These are phyloP conservation scores for Dicaeum eximium DNA, from an alignment of 2,113 vertebrate genomes.

Conservation along the genomic window DNA sequence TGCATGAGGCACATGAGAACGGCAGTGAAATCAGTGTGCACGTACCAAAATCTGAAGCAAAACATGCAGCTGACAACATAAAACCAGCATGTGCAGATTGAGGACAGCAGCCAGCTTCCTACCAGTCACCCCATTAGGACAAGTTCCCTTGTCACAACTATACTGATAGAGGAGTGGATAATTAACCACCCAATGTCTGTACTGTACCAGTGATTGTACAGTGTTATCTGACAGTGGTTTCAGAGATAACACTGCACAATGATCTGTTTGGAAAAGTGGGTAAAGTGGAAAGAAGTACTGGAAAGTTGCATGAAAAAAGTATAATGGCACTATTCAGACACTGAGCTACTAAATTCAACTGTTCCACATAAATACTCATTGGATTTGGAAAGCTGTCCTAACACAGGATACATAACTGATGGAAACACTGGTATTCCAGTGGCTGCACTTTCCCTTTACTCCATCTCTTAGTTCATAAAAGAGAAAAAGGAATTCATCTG, in stretches of 20 bases:
- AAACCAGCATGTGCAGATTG: background rate
- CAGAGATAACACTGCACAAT: conserved; percentile 14
- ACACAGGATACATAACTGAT: background rate
- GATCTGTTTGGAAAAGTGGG: background rate
- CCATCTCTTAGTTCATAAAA: background rate
- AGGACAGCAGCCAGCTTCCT: background rate
- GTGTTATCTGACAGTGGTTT: background rate
- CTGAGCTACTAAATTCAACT: background rate
- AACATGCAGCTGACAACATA: background rate
- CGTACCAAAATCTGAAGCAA: background rate
- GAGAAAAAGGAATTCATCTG: background rate
- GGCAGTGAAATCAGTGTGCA: background rate
- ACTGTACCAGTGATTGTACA: background rate
- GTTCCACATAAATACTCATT: background rate
- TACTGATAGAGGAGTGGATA: background rate
- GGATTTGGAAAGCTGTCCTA: background rate
- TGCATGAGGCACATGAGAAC: accelerated
- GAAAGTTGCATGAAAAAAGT: background rate
- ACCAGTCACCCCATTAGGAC: background rate
- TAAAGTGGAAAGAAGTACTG: background rate
- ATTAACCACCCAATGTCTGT: background rate
- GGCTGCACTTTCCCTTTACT: background rate
- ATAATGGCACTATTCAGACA: background rate
- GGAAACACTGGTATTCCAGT: background rate
- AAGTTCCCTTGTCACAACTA: background rate